Base-by-base conservation (phyloP, 2,888 invertebrate genomes). In the Yponomeuta malinellus region DNA sequence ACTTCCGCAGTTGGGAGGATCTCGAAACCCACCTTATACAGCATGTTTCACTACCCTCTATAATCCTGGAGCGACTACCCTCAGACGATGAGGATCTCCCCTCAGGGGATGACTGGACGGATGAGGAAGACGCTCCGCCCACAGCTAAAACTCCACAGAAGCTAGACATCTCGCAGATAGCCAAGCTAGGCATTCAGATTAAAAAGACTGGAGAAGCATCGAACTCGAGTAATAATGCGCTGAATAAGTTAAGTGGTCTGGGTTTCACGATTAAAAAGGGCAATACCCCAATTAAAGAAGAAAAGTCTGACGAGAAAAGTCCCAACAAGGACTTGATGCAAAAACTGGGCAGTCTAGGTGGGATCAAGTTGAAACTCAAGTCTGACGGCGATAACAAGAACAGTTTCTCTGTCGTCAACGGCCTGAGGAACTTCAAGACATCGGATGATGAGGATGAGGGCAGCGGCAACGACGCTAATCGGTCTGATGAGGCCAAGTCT, bases 41-140 rank as follows among this genome's bases (percentile, higher is more conserved):
- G 71, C 94, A 94, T 87, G 93, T 94, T 67, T 92, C 91, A 9
- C 87, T 93, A 76, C 94, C 94, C 67, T 83, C 81, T 1, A 84
- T 94, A 71, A 81, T 89, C 66, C 75, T 94, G 74, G 85, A 89
- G 76, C 90, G 87, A 78, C 87, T 93, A 81, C 91, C 92, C 74
- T 93, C 94, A 80, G 85, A 94, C 92, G 52, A 88, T 83, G 86
- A 93, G 87, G 87, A 89, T 72, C 78, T 78, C 65, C 82, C 79
- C 9, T 89, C 88, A 10, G 90, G 84, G 77, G 90, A 91, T 79
- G 90, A 90, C 71, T 92, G 89, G 89, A 86, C 89, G 0, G 92
- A 92, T 72, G 90, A 91, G 63, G 92, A 92, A 63, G 86, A 83
- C n/a, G 76, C 76, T 33, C 81, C 72, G 5, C 76, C 78, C 23